phyloP scores from a whole-genome alignment of 2,888 invertebrate genomes.

The Cylloceria caligata region DNA sequence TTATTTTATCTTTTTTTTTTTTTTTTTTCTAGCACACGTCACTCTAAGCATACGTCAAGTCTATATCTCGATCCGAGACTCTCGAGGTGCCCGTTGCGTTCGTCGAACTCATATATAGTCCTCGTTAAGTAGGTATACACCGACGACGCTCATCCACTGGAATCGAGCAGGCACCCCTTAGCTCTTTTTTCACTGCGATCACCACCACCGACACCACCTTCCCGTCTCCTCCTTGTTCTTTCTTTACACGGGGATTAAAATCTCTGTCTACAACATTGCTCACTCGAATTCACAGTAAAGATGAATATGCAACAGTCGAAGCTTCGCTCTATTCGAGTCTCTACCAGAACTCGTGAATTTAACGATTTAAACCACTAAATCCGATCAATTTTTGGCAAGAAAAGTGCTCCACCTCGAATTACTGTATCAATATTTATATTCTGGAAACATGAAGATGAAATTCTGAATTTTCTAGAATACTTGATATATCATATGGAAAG shows the following conservation, averaged over 20 bases:
- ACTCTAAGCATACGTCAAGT: conserved; percentile 20
- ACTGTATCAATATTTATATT: neutral
- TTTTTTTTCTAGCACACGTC: conserved; percentile 10
- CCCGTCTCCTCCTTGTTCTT: conserved; percentile 7
- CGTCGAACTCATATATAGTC: conserved; percentile 31
- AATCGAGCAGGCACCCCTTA: conserved; percentile 26
- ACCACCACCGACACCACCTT: too few relatives aligned
- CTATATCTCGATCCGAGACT: conserved; percentile 24
- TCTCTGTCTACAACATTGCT: conserved; percentile 33
- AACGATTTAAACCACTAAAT: conserved; percentile 35
- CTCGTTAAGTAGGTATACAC: conserved; percentile 28
- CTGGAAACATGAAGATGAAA: neutral
- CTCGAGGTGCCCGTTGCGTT: conserved; percentile 40
- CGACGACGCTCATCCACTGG: conserved; percentile 20
- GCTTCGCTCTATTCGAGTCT: conserved; percentile 43
- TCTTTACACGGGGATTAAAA: conserved; percentile 28
- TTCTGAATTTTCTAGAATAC: neutral
- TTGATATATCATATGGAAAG: neutral
- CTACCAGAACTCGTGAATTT: conserved; percentile 17
- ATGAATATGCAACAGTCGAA: conserved; percentile 49
- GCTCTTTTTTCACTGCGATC: neutral
- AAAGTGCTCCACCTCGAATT: neutral
- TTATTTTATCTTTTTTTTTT: neutral
- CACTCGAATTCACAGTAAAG: conserved; percentile 47
- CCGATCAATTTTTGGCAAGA: conserved; percentile 3